Base-by-base conservation (phyloP, 2,797 vertebrate species). In the Limnodromus scolopaceus region DNA sequence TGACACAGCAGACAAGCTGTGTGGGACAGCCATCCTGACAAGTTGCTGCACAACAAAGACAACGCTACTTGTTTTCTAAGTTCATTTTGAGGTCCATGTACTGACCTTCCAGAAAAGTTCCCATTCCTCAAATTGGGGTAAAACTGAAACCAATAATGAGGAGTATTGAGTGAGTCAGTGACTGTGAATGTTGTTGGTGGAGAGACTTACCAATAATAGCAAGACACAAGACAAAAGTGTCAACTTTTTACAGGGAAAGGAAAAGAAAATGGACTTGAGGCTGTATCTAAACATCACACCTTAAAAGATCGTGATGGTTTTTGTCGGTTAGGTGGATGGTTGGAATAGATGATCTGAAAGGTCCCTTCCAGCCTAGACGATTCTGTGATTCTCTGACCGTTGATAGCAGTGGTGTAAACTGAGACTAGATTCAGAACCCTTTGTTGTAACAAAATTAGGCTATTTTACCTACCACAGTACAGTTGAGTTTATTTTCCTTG, bases 31-130 rank as follows among this genome's bases (percentile, higher is more conserved):
- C 53, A 38, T 81, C 63, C 34, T 7, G 1, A 27, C 46, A 39
- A 27, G 32, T 5, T 36, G 43, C 69, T 41, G 36, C 38, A 12
- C 49, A 57, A 30, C 43, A 63, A n/a, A 57, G 64, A 77, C 39
- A 74, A 19, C 0, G 0, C 32, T 87, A 19, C 39, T 32, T 22
- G 19, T 27, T 71, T 36, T 70, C 30, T 11, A 45, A 64, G 57
- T 53, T 79, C 4, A 7, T 36, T 64, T 55, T 45, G 36, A 70
- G 48, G 25, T 66, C 23, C 14, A 1, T 5, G 9, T 49, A 43
- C 51, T 48, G 53, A 24, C 36, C 32, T 75, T 4, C 34, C 46
- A 77, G 41, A 60, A 39, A 70, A 54, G 39, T 85, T 54, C 46
- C 57, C 24, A 5, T 46, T 45, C 43, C 63, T 80, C 55, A 53